Percentiles rank a stretch among this genome's conserved stretches.
phyloP scores from a whole-genome alignment of 1,140 invertebrate species.

The Bradynema listronoti region DNA sequence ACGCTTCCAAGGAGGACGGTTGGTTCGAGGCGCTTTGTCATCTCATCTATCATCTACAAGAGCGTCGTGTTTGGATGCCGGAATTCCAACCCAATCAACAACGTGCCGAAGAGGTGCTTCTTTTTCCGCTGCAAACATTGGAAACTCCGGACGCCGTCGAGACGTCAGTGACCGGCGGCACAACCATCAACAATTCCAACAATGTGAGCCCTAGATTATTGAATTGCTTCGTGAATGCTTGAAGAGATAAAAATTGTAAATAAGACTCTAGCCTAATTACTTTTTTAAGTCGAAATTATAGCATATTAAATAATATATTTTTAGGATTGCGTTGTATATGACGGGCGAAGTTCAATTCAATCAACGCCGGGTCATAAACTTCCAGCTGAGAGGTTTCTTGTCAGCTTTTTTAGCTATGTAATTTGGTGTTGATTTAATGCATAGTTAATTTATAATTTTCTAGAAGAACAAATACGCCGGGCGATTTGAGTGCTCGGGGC shows the following conservation, averaged over 20 bases:
- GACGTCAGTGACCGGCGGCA: neutral
- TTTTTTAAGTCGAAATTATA: no score
- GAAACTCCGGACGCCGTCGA: neutral
- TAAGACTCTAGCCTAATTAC: no score
- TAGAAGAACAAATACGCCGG: conserved; percentile 11
- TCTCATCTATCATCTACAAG: conserved; percentile 84
- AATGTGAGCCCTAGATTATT: no score
- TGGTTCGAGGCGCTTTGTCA: conserved; percentile 90
- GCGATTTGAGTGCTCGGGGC: conserved; percentile 6
- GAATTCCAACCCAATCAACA: conserved; percentile 68
- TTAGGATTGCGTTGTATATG: no score
- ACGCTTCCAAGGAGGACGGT: conserved; percentile 73
- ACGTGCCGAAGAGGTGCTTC: conserved; percentile 71
- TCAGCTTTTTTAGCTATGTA: conserved; percentile 9
- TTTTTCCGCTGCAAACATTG: conserved; percentile 80
- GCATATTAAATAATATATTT: no score
- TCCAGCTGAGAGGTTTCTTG: no score
- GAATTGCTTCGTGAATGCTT: no score
- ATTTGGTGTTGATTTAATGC: neutral
- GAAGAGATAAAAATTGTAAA: no score
- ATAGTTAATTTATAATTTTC: neutral
- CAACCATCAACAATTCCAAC: neutral
- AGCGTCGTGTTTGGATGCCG: conserved; percentile 87
- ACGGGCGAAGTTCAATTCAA: no score
- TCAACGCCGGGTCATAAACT: no score